These are phyloP conservation scores for Papilio glaucus DNA, from an alignment of 1,140 invertebrate species.

Conservation along the genomic window DNA sequence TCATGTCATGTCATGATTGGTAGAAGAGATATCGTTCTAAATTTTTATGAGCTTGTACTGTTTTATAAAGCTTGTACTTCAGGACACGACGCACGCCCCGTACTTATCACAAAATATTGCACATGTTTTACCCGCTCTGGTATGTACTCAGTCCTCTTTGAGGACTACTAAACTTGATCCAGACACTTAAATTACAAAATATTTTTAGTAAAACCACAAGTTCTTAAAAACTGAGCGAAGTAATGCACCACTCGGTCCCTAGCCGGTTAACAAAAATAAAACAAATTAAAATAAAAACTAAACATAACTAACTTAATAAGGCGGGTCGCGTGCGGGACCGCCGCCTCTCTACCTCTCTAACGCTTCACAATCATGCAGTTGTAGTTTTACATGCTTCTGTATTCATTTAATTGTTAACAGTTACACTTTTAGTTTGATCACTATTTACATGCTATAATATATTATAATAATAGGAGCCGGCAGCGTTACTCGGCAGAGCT, in stretches of 20 bases:
- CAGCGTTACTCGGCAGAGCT: not conserved
- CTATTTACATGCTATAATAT: not conserved
- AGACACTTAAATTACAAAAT: not conserved
- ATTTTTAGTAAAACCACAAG: not conserved
- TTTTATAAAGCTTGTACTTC: no score
- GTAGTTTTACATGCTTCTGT: not conserved
- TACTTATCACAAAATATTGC: no score
- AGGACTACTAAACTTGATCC: no score
- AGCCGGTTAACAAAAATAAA: not conserved
- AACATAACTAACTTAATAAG: not conserved
- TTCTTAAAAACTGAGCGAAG: not conserved
- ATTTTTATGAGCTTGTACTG: no score
- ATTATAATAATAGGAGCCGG: not conserved
- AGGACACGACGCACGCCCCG: no score
- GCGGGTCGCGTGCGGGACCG: not conserved
- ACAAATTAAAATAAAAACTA: not conserved
- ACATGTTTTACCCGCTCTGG: no score
- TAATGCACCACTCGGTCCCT: conserved; percentile 10
- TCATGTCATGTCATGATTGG: no score
- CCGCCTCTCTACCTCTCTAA: not conserved
- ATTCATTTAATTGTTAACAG: no score
- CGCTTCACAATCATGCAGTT: not conserved
- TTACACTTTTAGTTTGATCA: not conserved
- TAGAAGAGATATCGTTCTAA: no score
- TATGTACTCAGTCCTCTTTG: no score